Percentiles rank a stretch among this genome's conserved stretches.
Evolutionary conservation across 2,888 invertebrate genomes (phyloP).

Genomic region (Scaptomyza parva): DNA sequence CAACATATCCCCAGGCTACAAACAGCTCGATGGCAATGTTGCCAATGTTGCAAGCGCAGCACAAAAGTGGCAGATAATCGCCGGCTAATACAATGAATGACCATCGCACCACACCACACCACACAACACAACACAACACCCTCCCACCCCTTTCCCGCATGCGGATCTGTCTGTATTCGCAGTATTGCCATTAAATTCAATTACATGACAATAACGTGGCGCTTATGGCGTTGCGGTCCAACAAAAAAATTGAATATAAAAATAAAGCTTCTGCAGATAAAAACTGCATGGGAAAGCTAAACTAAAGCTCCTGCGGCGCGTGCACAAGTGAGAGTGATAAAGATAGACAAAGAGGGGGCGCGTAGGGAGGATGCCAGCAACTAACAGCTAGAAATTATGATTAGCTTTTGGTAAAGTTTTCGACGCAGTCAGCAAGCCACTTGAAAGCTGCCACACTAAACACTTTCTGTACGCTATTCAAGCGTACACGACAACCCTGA

Average conservation of each 20-base stretch:
- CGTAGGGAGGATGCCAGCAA: constrained; percentile 4
- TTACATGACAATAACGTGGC: constrained; percentile 78
- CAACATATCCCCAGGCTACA: constrained; percentile 25
- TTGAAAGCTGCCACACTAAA: constrained; percentile 56
- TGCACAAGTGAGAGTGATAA: constrained; percentile 30
- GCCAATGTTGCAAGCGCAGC: constrained; percentile 65
- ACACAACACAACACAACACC: too few relatives aligned
- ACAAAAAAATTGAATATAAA: constrained; percentile 74
- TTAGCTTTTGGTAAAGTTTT: constrained; percentile 73
- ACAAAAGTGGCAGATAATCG: constrained; percentile 73
- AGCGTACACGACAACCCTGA: constrained; percentile 39
- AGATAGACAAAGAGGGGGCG: not conserved
- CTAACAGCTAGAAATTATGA: constrained; percentile 71
- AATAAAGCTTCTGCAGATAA: constrained; percentile 72
- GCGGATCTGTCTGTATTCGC: constrained; percentile 65
- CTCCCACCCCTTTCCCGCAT: constrained; percentile 50
- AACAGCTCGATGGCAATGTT: constrained; percentile 37
- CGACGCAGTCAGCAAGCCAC: constrained; percentile 53
- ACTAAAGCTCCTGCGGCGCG: constrained; percentile 46
- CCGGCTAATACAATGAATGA: constrained; percentile 71
- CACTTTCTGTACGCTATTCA: constrained; percentile 53
- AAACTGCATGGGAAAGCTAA: constrained; percentile 58
- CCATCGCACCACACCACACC: constrained; percentile 33
- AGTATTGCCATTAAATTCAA: constrained; percentile 77
- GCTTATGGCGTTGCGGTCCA: constrained; percentile 73